phyloP scores from a whole-genome alignment of 2,113 vertebrate species.

The Aptenodytes forsteri region DNA sequence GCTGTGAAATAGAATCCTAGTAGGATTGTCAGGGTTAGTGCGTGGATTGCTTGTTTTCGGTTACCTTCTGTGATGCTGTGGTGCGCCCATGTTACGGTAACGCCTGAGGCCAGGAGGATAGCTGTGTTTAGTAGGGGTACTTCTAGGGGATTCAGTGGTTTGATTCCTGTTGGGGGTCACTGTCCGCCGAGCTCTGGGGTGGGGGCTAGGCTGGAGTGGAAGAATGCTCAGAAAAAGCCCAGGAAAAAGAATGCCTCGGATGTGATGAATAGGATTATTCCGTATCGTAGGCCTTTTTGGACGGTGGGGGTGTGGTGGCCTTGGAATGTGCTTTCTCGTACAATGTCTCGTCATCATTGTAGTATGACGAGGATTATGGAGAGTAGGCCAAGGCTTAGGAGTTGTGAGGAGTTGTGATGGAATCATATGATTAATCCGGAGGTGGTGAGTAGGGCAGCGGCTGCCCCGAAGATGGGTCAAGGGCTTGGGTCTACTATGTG shows the following conservation, averaged over 20 bases:
- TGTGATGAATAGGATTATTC: neutral
- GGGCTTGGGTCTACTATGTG: constrained; percentile 14
- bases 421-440: neutral
- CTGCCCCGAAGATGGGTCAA: neutral
- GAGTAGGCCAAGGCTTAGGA: neutral
- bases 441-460: neutral
- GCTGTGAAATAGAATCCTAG: neutral
- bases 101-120: neutral
- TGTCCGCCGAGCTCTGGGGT: neutral
- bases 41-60: neutral
- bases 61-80: neutral
- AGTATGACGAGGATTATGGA: neutral
- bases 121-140: neutral
- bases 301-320: fast-evolving
- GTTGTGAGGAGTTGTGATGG: neutral
- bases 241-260: neutral
- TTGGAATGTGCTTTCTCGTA: constrained; percentile 10
- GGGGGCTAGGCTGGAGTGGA: fast-evolving
- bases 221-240: neutral
- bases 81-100: neutral
- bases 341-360: neutral
- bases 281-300: neutral
- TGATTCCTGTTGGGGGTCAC: neutral
- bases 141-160: neutral
- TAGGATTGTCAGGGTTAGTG: neutral